phyloP scores from a whole-genome alignment of 2,888 invertebrate genomes.

The Andricus curvator region DNA sequence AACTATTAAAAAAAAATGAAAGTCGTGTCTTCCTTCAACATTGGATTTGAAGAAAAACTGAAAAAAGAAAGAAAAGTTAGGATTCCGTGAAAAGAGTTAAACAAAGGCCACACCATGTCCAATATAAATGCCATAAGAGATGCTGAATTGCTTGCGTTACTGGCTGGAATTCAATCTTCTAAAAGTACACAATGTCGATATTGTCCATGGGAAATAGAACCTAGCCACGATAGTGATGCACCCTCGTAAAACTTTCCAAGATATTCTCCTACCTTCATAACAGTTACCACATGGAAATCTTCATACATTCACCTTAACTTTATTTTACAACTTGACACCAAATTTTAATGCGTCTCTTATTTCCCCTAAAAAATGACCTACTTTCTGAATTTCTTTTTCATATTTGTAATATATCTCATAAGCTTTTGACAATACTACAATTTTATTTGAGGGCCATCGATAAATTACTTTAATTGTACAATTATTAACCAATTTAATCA shows the following conservation, averaged over 20 bases:
- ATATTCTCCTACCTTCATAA: neutral
- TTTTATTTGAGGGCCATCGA: no score
- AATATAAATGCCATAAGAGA: conserved; percentile 25
- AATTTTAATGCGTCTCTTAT: neutral
- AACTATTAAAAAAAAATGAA: no score
- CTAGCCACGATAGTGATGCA: neutral
- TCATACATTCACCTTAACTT: conserved; percentile 1
- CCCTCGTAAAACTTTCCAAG: neutral
- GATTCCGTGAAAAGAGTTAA: neutral
- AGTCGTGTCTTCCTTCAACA: neutral
- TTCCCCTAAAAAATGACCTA: neutral
- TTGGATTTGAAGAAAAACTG: neutral
- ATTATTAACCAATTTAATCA: no score
- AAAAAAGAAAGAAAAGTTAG: neutral
- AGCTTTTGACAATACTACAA: no score
- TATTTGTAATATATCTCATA: no score
- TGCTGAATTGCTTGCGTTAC: neutral
- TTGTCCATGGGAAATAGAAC: conserved; percentile 4
- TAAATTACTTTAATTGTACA: no score
- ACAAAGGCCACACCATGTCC: neutral
- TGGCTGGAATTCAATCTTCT: conserved; percentile 25
- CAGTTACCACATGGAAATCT: conserved; percentile 2
- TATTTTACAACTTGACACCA: neutral
- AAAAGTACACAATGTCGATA: conserved; percentile 15
- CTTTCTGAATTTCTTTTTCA: no score